phyloP scores from a whole-genome alignment of 2,113 vertebrate genomes.

The Corythaixoides concolor region DNA sequence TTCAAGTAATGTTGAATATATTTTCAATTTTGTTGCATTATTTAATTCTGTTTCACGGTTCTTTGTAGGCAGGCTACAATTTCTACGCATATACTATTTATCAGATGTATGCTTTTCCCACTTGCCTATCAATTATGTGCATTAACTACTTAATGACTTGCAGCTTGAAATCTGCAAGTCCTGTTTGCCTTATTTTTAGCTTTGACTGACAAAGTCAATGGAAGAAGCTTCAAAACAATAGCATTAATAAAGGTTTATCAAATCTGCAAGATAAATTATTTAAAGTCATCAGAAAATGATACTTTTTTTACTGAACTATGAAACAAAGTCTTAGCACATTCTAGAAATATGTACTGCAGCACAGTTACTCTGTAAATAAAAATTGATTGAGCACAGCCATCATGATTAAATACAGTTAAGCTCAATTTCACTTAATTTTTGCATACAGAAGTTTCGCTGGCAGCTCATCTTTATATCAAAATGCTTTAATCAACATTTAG shows the following conservation, averaged over 20 bases:
- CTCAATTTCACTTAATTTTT: neutral
- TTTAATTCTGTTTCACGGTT: neutral
- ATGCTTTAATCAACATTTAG: neutral
- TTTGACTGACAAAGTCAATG: neutral
- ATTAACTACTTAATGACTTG: conserved; percentile 15
- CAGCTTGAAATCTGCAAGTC: neutral
- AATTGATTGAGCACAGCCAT: neutral
- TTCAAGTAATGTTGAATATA: neutral
- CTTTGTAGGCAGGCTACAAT: neutral
- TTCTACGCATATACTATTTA: neutral
- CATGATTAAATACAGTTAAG: neutral
- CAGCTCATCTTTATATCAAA: neutral
- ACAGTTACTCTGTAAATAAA: neutral
- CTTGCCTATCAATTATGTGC: neutral
- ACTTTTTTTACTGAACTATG: neutral
- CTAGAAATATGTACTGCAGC: neutral
- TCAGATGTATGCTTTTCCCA: neutral
- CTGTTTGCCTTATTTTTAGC: neutral
- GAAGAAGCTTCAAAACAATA: neutral
- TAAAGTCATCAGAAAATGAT: neutral
- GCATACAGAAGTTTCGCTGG: neutral
- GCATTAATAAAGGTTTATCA: neutral
- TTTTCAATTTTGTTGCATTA: neutral
- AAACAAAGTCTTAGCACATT: neutral
- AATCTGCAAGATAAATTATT: neutral